A percentile compares a stretch with the other conserved stretches of the same genome.
These are phyloP conservation scores for Hydrozoanthus tunicans DNA, from an alignment of 64 coral and sea anemone genomes.

Conservation along the genomic window DNA sequence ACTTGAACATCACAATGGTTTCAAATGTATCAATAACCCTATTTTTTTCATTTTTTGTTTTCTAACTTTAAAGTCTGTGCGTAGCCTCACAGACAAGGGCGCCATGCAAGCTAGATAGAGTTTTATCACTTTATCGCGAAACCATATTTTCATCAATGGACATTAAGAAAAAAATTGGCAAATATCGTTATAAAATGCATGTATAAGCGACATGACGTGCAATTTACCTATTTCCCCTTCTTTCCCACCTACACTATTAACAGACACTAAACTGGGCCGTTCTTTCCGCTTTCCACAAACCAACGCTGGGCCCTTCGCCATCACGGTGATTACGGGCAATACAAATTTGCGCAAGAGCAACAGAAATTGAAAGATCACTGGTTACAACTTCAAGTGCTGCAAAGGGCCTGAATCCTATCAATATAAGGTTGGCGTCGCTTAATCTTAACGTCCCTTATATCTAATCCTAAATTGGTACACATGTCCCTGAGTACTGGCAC, in stretches of 20 bases:
- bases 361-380: constrained; percentile 32
- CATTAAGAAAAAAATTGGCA: constrained; percentile 8
- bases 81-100: constrained; percentile 23
- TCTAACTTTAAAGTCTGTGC: neutral
- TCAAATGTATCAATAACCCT: constrained; percentile 34
- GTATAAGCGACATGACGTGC: constrained; percentile 19
- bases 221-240: constrained; percentile 27
- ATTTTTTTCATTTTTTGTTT: constrained; percentile 18
- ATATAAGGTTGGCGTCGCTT: constrained; percentile 51
- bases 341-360: constrained; percentile 14
- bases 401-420: constrained; percentile 52
- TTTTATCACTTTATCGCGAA: constrained; percentile 8
- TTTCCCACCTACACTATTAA: neutral
- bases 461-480: constrained; percentile 49
- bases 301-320: constrained; percentile 6
- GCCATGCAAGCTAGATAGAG: constrained; percentile 11
- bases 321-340: constrained; percentile 1
- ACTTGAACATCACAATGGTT: constrained; percentile 11
- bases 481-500: constrained; percentile 63
- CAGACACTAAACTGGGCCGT: neutral
- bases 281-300: constrained; percentile 16
- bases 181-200: constrained; percentile 28
- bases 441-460: constrained; percentile 42
- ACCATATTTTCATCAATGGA: constrained; percentile 26
- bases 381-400: constrained; percentile 30